Evolutionary conservation across 2,797 vertebrate genomes (phyloP), one percentile per base, ranked within the genome.

Genomic region (Chiroxiphia lanceolata): DNA sequence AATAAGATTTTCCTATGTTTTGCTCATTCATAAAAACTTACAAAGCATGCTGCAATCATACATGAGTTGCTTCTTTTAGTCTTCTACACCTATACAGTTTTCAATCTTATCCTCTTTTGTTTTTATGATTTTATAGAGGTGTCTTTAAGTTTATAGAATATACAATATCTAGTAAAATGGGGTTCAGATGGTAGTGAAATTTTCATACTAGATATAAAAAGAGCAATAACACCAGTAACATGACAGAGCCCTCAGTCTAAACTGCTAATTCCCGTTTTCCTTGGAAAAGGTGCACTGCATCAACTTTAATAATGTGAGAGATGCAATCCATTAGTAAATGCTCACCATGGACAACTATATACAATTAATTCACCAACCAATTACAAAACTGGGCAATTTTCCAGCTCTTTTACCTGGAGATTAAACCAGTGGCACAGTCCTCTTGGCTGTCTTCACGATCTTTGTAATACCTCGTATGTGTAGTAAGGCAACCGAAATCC

Each of bases 351-450:
- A 89, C 88, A 94, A 77, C 78, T 77, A 64, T 25, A 89, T 22
- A 54, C 45, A 94, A 95, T 87, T 96, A 95, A 92, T 92, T 89
- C 48, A 86, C 48, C 63, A 83, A 20, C 42, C 59, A 93, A 89
- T 93, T 94, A 93, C 51, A 86, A 72, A 93, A 89, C 54, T 59
- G 70, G 86, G 83, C 75, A 77, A 44, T 74, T 89, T 95, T 95
- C 93, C 83, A 94, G 50, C 63, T 92, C 29, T 53, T 80, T 75
- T 90, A 92, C 82, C 83, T 94, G 45, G 69, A 93, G 76, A 89
- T 64, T 59, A 89, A 68, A 68, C 40, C 34, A 60, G 40, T 79
- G 48, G 53, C 69, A 87, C 36, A 61, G 47, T 36, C 11, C 3
- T 92, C 78, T 77, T 51, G 48, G 40, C 57, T 86, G 63, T 83